Base-by-base conservation (phyloP, 2,888 invertebrate genomes). In the Malachius bipustulatus region DNA sequence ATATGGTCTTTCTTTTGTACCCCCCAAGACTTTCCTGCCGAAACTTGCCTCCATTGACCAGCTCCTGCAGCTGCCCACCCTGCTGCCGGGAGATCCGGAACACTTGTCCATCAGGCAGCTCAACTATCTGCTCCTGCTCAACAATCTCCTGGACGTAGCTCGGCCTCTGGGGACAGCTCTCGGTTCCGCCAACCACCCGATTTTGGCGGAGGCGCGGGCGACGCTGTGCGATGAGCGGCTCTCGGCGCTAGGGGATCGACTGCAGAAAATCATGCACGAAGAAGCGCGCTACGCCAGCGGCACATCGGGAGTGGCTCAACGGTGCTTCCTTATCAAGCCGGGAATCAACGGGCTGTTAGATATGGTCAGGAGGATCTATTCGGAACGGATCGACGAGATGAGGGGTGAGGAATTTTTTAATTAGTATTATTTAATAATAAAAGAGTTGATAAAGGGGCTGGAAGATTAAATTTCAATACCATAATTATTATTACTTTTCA, bases 341-440 rank as follows among this genome's bases (percentile, higher is more conserved):
- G 74, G 75, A 16, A 66, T 82, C n/a, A 81, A 79, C 51, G 81
- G 81, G 2, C 66, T 88, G 35, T 60, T 94, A 44, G 93, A 93
- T 60, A 70, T 91, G 16, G 78, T 87, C 3, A 67, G 93, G 46
- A 75, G 78, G 54, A 78, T 82, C 0, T 91, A 90, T 60, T 79
- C 82, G n/a, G 88, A 91, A 57, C 65, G 87, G 9, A 72, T 90
- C 40, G 81, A 83, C 43, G 82, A 85, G 43, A 78, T 90, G 57
- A 71, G 67, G 49, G 66, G 78, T 77, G 11, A 14, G n/a, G n/a
- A n/a, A n/a, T n/a, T n/a, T n/a, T n/a, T 19, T 19, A n/a, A 19
- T 19, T 19, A 19, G n/a, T 19, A 19, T 19, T n/a, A 6, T 19
- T 6, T 19, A n/a, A 19, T 19, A 19, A 6, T 19, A n/a, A 8